Percentiles rank a stretch among this genome's conserved stretches.
These are phyloP conservation scores for Corapipo altera DNA, from an alignment of 2,113 vertebrate species.

Conservation along the genomic window DNA sequence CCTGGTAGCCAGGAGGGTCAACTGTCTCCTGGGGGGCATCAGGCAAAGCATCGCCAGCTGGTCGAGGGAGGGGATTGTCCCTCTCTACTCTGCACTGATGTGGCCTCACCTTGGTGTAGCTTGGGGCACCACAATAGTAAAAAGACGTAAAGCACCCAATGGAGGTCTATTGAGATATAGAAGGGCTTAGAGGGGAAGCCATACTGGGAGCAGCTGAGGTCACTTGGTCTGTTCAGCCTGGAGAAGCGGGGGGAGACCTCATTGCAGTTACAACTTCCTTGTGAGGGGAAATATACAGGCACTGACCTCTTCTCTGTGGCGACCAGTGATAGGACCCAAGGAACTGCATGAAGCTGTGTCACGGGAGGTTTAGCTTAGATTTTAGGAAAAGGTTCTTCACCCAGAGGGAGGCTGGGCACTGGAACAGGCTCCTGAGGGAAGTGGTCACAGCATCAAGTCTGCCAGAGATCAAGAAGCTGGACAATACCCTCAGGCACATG, in stretches of 20 bases:
- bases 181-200: not conserved
- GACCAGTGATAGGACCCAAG: not conserved
- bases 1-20: not conserved
- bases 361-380: not conserved
- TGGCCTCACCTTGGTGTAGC: rapidly evolving
- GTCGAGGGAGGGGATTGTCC: not conserved
- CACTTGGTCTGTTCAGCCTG: not conserved
- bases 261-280: not conserved
- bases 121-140: not conserved
- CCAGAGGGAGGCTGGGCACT: not conserved
- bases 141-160: not conserved
- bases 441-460: not conserved
- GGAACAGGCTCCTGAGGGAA: not conserved
- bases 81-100: rapidly evolving
- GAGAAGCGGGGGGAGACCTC: not conserved
- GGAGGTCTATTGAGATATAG: not conserved
- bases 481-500: too few relatives aligned
- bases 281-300: not conserved
- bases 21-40: rapidly evolving
- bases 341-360: not conserved
- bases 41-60: rapidly evolving
- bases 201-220: rapidly evolving
- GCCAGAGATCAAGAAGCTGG: not conserved
- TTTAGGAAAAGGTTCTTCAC: not conserved
- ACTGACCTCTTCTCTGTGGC: not conserved